These are phyloP conservation scores for Cheilosia soror DNA, from an alignment of 2,888 invertebrate genomes.

Conservation along the genomic window DNA sequence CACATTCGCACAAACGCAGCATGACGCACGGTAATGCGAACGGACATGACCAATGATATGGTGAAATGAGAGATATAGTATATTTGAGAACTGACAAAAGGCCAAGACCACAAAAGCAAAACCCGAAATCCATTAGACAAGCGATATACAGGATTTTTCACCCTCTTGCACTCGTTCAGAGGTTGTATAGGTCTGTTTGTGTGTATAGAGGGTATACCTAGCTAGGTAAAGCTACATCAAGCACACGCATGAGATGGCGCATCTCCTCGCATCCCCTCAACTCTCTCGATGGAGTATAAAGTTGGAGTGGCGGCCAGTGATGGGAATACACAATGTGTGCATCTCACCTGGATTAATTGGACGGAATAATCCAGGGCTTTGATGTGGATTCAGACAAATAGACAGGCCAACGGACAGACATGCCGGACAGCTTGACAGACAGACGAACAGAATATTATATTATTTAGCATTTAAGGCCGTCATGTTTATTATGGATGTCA, in stretches of 20 bases:
- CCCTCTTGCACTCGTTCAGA: neutral
- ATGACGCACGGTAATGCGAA: conserved; percentile 65
- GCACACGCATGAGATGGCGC: conserved; percentile 62
- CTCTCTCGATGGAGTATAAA: neutral
- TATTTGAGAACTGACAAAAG: conserved; percentile 71
- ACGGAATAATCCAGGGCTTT: conserved; percentile 71
- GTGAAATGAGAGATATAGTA: conserved; percentile 64
- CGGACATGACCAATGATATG: conserved; percentile 73
- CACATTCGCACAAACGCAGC: conserved; percentile 64
- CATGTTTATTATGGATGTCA: conserved; percentile 69
- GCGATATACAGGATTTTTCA: conserved; percentile 52
- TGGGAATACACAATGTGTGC: conserved; percentile 67
- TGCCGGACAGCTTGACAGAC: conserved; percentile 67
- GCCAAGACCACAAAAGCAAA: conserved; percentile 73
- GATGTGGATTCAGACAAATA: conserved; percentile 72
- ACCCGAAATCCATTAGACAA: conserved; percentile 66
- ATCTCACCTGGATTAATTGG: conserved; percentile 74
- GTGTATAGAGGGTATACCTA: neutral
- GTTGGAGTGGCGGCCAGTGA: conserved; percentile 37
- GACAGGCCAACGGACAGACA: conserved; percentile 65
- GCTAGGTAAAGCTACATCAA: conserved; percentile 49
- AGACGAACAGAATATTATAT: conserved; percentile 69
- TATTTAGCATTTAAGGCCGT: conserved; percentile 69
- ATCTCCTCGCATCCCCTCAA: neutral
- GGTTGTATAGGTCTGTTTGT: neutral